Percentiles rank a stretch among this genome's conserved stretches.
Evolutionary conservation across 1,140 invertebrate genomes (phyloP).

Genomic region (Geopemphigus sp.): DNA sequence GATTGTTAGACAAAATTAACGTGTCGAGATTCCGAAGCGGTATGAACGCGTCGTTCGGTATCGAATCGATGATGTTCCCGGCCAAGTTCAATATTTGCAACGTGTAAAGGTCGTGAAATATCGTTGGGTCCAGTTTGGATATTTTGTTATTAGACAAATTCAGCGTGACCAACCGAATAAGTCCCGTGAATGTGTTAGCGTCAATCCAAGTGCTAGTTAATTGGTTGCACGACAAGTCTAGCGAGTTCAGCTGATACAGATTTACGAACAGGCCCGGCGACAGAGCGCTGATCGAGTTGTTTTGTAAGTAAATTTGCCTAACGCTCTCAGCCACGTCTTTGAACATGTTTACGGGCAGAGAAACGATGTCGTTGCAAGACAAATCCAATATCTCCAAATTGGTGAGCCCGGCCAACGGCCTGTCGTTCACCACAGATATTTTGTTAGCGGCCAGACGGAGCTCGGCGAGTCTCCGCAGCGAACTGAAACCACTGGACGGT

Average conservation of each 20-base stretch:
- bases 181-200: conserved; percentile 76
- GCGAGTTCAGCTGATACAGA: conserved; percentile 76
- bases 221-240: conserved; percentile 85
- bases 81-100: conserved; percentile 78
- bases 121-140: conserved; percentile 72
- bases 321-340: conserved; percentile 72
- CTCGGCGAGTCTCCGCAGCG: conserved; percentile 69
- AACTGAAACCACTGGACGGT: conserved; percentile 75
- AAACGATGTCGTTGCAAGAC: conserved; percentile 82
- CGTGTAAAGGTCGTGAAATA: conserved; percentile 77
- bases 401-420: conserved; percentile 73
- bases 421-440: conserved; percentile 79
- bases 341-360: conserved; percentile 80
- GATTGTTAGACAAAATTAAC: conserved; percentile 75
- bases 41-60: conserved; percentile 76
- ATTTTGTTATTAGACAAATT: conserved; percentile 84
- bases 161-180: conserved; percentile 80
- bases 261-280: conserved; percentile 78
- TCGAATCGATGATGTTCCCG: conserved; percentile 74
- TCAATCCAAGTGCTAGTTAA: conserved; percentile 81
- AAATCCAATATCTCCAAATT: conserved; percentile 78
- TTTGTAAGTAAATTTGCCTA: conserved; percentile 81
- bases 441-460: conserved; percentile 80
- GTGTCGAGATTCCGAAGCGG: conserved; percentile 82
- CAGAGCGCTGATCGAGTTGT: conserved; percentile 80